A percentile compares a stretch with the other conserved stretches of the same genome.
Evolutionary conservation across 2,113 vertebrate species (phyloP).

Genomic region (Colossoma macropomum): DNA sequence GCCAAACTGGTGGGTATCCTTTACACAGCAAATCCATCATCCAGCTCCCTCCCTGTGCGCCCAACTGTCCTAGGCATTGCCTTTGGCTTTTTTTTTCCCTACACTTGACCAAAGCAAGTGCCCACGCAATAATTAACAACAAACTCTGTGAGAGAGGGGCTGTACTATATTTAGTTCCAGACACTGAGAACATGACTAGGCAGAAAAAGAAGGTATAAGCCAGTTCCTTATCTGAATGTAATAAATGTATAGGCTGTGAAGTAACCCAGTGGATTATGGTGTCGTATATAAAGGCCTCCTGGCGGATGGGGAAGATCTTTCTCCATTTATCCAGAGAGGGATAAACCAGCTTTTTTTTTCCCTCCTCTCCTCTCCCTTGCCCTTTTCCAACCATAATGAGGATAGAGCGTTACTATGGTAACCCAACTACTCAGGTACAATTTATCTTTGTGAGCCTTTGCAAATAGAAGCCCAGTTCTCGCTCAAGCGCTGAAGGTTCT

Average conservation of each 20-base stretch:
- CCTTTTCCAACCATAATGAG: conserved; percentile 59
- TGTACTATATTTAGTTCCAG: conserved; percentile 38
- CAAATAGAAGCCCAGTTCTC: conserved; percentile 46
- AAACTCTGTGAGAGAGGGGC: conserved; percentile 24
- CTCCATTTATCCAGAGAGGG: conserved; percentile 40
- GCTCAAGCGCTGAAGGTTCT: conserved; percentile 32
- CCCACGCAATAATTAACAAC: conserved; percentile 42
- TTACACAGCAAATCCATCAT: background rate
- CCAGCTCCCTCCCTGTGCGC: conserved; percentile 26
- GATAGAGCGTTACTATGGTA: conserved; percentile 63
- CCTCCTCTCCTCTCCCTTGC: conserved; percentile 46
- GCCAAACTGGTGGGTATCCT: conserved; percentile 30
- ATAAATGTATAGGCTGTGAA: conserved; percentile 48
- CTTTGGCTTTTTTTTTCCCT: conserved; percentile 15
- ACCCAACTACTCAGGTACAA: conserved; percentile 57
- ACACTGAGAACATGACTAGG: conserved; percentile 21
- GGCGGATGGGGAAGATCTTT: conserved; percentile 24
- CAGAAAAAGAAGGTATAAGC: conserved; percentile 12
- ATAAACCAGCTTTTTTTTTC: conserved; percentile 7
- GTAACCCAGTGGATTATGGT: conserved; percentile 35
- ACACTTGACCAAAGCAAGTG: conserved; percentile 21
- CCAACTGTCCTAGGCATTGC: conserved; percentile 40
- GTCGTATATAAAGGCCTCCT: conserved; percentile 38
- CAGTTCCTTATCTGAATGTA: conserved; percentile 30
- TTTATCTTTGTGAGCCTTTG: conserved; percentile 55